Base-by-base conservation (phyloP, 2,797 vertebrate genomes). In the Zalophus californianus region DNA sequence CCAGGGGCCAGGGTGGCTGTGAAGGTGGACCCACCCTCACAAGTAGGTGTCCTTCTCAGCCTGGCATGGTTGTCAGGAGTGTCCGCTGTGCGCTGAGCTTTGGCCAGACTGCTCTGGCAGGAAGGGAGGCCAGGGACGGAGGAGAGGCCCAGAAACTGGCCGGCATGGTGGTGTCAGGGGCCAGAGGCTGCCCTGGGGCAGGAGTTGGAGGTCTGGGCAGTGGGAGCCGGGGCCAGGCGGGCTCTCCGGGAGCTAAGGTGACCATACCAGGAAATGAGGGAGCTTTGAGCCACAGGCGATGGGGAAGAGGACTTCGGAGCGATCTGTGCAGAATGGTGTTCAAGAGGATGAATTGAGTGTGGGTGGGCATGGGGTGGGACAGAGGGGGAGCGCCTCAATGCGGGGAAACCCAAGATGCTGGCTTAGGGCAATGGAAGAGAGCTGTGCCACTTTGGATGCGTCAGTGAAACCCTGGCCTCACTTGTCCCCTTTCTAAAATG, bases 261-360 rank as follows among this genome's bases (percentile, higher is more conserved):
- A 41, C 21, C 3, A 0, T 78, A 41, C 86, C 64, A 62, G 72
- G 78, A 79, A 95, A 35, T 44, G 50, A 21, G 48, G 66, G 38
- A 18, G 6, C n/a, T 90, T 82, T 12, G 27, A 29, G 54, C 82
- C 29, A 27, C 35, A 38, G 83, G 83, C 62, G 13, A 9, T 7
- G 73, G 44, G 35, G 52, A 41, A 54, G 52, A 38, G 58, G 58
- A 66, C n/a, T 87, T 80, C 35, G 82, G 60, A 86, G 48, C 35
- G 38, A 15, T 85, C 44, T 75, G 48, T 86, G 78, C 77, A 73
- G 85, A 83, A 78, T 27, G 68, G n/a, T 58, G 44, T 56, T 90
- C 25, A 35, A 44, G 91, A 91, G n/a, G 70, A 77, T 7, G n/a
- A 41, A 41, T 58, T 32, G 70, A 13, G 62, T 80, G 21, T 62